Evolutionary conservation across 2,113 vertebrate genomes (phyloP).

Genomic region (Odocoileus hemionus): DNA sequence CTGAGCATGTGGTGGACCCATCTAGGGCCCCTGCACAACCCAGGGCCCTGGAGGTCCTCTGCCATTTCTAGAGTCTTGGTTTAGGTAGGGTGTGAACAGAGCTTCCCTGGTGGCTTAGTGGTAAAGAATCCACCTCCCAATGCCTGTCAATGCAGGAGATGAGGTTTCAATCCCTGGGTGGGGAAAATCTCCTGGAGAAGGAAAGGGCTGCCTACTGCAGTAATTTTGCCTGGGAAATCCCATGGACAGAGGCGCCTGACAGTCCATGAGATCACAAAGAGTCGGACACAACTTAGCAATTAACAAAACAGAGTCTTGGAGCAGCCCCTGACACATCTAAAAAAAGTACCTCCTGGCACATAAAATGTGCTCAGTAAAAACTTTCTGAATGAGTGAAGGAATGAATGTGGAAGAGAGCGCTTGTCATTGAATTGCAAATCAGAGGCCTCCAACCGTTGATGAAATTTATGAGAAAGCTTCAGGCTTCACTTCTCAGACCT

Average conservation of each 20-base stretch:
- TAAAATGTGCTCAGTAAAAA: background rate
- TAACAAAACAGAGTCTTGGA: background rate
- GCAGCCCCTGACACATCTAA: background rate
- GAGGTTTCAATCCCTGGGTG: background rate
- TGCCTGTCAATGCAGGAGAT: background rate
- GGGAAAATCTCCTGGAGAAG: background rate
- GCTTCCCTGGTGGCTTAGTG: background rate
- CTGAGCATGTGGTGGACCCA: background rate
- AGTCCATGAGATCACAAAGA: background rate
- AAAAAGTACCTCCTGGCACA: background rate
- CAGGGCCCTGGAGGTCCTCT: background rate
- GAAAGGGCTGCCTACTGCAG: background rate
- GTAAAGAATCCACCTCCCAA: background rate
- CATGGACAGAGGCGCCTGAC: background rate
- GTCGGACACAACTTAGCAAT: background rate
- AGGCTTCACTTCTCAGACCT: constrained; percentile 80
- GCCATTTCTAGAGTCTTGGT: background rate
- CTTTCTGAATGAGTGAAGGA: background rate
- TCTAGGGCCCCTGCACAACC: background rate
- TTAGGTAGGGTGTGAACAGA: background rate
- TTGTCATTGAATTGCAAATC: background rate
- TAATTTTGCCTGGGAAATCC: background rate
- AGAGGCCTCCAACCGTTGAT: constrained; percentile 1
- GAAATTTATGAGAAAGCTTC: constrained; percentile 45
- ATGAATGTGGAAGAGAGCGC: background rate